phyloP scores from a whole-genome alignment of 2,888 invertebrate genomes.

The Sepioteuthis lessoniana region DNA sequence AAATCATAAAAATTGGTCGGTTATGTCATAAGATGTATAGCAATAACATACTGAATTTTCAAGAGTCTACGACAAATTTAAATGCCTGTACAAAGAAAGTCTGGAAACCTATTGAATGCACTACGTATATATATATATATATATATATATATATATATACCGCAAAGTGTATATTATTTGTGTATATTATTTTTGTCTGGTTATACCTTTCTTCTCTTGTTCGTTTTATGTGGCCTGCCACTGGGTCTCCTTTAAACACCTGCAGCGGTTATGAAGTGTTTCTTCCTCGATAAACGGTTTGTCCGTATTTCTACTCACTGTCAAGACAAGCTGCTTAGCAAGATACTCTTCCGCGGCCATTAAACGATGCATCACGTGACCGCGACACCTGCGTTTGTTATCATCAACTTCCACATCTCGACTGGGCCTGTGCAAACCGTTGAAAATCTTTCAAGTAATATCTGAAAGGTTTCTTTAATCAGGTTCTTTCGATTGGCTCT shows the following conservation, averaged over 20 bases:
- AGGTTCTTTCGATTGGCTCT: too few relatives aligned
- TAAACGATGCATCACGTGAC: not conserved
- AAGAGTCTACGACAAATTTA: too few relatives aligned
- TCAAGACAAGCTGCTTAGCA: not conserved
- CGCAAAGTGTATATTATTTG: not conserved
- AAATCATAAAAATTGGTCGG: too few relatives aligned
- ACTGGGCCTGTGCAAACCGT: not conserved
- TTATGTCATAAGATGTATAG: too few relatives aligned
- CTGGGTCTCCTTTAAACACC: not conserved
- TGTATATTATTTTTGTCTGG: too few relatives aligned
- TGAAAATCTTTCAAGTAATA: not conserved
- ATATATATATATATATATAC: not conserved
- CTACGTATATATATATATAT: too few relatives aligned
- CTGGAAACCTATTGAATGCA: too few relatives aligned
- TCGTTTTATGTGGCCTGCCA: not conserved
- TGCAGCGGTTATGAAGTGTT: not conserved
- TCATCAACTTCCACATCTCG: not conserved
- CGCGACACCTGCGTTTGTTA: not conserved
- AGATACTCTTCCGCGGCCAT: not conserved
- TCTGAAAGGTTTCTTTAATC: not conserved
- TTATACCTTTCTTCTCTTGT: not conserved
- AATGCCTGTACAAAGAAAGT: too few relatives aligned
- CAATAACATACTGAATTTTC: too few relatives aligned
- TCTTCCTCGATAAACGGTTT: not conserved
- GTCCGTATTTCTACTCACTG: not conserved